These are phyloP conservation scores for Toxonevra muliebris DNA, from an alignment of 2,888 invertebrate species.

Conservation along the genomic window DNA sequence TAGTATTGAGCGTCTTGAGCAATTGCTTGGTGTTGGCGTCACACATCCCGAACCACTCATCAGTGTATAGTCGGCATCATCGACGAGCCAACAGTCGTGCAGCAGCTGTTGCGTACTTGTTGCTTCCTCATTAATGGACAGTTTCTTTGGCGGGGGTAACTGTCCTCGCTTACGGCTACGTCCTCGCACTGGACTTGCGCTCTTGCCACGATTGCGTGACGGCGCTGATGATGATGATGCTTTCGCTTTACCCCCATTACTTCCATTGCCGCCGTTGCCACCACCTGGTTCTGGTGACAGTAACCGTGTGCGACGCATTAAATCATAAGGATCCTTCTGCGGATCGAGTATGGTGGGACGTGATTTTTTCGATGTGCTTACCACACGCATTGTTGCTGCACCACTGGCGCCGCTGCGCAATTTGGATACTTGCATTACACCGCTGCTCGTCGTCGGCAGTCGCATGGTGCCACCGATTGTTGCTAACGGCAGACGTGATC, in stretches of 20 bases:
- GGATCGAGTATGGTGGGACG: conserved; percentile 75
- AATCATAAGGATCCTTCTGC: conserved; percentile 81
- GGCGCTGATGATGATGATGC: conserved; percentile 45
- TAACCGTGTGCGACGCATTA: conserved; percentile 81
- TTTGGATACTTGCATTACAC: conserved; percentile 44
- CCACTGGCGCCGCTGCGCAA: conserved; percentile 56
- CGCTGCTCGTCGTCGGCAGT: conserved; percentile 58
- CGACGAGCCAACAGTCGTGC: conserved; percentile 58
- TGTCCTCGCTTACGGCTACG: conserved; percentile 67
- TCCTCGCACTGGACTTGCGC: conserved; percentile 69
- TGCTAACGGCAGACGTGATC: conserved; percentile 78
- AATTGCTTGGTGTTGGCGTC: conserved; percentile 33
- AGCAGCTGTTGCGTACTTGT: conserved; percentile 30
- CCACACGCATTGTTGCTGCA: conserved; percentile 71
- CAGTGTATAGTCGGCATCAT: conserved; percentile 50
- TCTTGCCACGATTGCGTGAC: conserved; percentile 64
- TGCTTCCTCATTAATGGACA: conserved; percentile 49
- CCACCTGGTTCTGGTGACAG: conserved; percentile 69
- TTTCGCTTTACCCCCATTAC: conserved; percentile 37
- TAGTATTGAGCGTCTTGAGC: conserved; percentile 75
- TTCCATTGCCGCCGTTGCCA: conserved; percentile 19
- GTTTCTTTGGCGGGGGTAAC: conserved; percentile 61
- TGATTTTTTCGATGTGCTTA: conserved; percentile 67
- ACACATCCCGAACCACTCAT: conserved; percentile 39
- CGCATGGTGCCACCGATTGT: conserved; percentile 76